phyloP scores from a whole-genome alignment of 2,797 vertebrate species.

The Mareca penelope region DNA sequence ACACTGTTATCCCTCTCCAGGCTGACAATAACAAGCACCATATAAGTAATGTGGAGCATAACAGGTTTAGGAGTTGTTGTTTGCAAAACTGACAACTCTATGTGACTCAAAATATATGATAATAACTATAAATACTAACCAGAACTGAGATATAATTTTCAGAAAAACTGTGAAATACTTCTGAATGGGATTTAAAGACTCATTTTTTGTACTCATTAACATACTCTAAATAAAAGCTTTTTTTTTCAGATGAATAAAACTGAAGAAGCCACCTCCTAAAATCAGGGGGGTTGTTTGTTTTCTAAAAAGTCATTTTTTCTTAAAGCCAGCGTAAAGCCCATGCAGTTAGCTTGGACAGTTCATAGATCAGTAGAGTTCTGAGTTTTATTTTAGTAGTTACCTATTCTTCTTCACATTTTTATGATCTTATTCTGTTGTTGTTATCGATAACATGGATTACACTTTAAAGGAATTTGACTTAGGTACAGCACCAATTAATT shows the following conservation, averaged over 20 bases:
- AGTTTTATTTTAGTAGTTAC: background rate
- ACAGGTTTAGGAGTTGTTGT: background rate
- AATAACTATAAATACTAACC: background rate
- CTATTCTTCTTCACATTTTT: background rate
- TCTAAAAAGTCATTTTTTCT: background rate
- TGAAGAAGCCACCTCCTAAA: background rate
- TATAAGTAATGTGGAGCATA: accelerated
- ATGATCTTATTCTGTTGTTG: background rate
- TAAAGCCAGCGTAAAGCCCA: background rate
- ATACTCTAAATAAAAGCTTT: background rate
- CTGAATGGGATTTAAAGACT: background rate
- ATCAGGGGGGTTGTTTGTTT: background rate
- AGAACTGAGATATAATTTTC: background rate
- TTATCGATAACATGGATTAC: background rate
- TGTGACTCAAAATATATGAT: background rate
- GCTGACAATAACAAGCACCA: background rate
- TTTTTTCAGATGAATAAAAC: background rate
- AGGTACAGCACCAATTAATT: background rate
- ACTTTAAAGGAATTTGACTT: background rate
- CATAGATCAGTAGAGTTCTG: background rate
- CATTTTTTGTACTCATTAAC: background rate
- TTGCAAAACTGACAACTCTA: background rate
- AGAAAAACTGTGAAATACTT: background rate
- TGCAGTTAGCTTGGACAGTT: background rate
- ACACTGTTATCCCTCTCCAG: background rate